Evolutionary conservation across 37 sponge, comb jelly and placozoan species (phyloP), one percentile per base, ranked within the genome.

Genomic region (Chondrilla cf. caribensis): DNA sequence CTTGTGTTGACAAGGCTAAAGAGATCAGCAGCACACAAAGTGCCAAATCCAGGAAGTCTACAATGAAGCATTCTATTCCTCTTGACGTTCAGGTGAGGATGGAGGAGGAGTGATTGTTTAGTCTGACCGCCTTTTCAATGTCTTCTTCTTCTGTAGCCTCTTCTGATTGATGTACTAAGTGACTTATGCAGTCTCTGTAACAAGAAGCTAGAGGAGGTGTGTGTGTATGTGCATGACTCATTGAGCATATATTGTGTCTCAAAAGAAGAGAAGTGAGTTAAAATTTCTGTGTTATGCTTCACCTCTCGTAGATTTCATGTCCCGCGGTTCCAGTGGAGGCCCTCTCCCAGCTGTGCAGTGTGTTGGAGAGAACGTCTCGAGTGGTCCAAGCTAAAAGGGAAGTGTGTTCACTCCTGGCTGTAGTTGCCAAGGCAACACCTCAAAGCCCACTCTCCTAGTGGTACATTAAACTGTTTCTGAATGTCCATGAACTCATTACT

Each of bases 1-100:
- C 1, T 4, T 67, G 68, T 26, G 59, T 75, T 24, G 5, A 73
- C 2, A 58, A 58, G 18, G 78, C 88, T 15, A 84, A 90, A 33
- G 95, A 86, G 28, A 82, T 33, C 26, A 94, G 95, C 11, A 67
- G 90, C 93, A 58, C 87, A 83, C 87, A 93, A 72, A 93, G 73
- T 59, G 91, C 70, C 87, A 93, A 72, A 91, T 91, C 72, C 92
- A 92, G 22, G 94, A 98, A 78, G 95, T 93, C 77, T 79, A 95
- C 42, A 87, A 90, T 7, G 96, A 95, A 32, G 89, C 91, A 60
- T 95, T 17, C 35, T 33, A n/a, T 67, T 33, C 68, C 68, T 17
- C 31, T 33, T 6, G 68, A 67, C 2, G 2, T 67, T 33, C 68
- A 67, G 68, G 68, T 67, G 68, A 26, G 60, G 60, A 59, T 19